phyloP scores from a whole-genome alignment of 1,140 invertebrate genomes.

The Neodiprion fabricii region DNA sequence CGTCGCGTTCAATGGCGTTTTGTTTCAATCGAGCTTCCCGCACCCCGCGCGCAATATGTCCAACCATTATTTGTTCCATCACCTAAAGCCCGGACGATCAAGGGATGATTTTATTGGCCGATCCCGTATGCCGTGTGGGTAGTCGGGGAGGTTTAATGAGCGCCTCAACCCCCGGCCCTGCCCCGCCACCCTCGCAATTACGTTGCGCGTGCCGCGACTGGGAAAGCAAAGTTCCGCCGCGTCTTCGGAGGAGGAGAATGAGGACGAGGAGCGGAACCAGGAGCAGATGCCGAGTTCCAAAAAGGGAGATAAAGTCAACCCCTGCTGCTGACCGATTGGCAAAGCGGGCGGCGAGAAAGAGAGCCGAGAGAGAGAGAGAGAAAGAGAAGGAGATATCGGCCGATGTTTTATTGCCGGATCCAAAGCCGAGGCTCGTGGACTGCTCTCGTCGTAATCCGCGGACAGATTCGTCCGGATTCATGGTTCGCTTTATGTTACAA shows the following conservation, averaged over 20 bases:
- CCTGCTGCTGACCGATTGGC: conserved; percentile 13
- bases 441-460: too few species aligned
- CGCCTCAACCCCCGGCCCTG: conserved; percentile 29
- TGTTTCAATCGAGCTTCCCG: not conserved
- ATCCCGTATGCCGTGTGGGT: conserved; percentile 49
- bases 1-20: not conserved
- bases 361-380: conserved; percentile 19
- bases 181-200: conserved; percentile 55
- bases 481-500: too few species aligned
- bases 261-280: too few species aligned
- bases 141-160: conserved; percentile 54
- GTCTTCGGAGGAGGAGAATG: too few species aligned
- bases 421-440: conserved; percentile 18
- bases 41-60: not conserved
- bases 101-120: conserved; percentile 53
- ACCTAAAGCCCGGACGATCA: conserved; percentile 38
- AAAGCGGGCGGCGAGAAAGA: conserved; percentile 12
- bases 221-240: conserved; percentile 30
- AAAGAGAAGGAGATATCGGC: conserved; percentile 16
- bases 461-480: too few species aligned
- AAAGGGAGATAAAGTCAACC: too few species aligned
- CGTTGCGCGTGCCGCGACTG: conserved; percentile 58
- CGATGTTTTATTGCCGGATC: conserved; percentile 18
- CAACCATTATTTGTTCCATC: conserved; percentile 2
- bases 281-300: too few species aligned